phyloP scores from a whole-genome alignment of 1,140 invertebrate species.

The Habropoda laboriosa region DNA sequence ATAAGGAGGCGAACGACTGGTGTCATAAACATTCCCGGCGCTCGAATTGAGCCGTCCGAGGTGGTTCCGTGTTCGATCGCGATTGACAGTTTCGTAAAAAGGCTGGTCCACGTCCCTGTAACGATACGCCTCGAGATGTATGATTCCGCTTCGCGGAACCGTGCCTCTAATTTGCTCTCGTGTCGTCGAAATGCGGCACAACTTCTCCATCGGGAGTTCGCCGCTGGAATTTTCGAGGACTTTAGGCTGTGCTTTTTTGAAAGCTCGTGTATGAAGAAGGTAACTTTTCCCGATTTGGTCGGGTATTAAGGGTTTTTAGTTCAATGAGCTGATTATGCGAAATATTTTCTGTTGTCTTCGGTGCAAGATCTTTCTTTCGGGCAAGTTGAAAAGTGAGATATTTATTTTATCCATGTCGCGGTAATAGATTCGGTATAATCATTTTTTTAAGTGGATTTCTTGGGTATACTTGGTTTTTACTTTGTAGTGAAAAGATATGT shows the following conservation, averaged over 20 bases:
- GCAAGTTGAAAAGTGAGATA: too few relatives aligned
- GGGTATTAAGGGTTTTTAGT: too few relatives aligned
- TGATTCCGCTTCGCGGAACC: conserved; percentile 18
- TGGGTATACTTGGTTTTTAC: too few relatives aligned
- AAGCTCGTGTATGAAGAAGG: too few relatives aligned
- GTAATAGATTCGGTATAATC: too few relatives aligned
- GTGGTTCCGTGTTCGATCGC: conserved; percentile 38
- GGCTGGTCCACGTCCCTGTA: conserved; percentile 9
- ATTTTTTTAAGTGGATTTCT: too few relatives aligned
- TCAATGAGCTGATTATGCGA: too few relatives aligned
- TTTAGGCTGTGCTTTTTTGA: background rate
- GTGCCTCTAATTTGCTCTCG: conserved; percentile 37
- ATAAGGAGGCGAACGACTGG: conserved; percentile 48
- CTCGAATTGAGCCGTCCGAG: conserved; percentile 58
- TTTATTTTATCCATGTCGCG: too few relatives aligned
- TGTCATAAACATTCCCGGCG: conserved; percentile 56
- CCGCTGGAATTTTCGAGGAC: background rate
- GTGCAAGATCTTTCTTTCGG: too few relatives aligned
- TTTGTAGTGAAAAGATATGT: too few relatives aligned
- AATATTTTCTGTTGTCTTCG: too few relatives aligned
- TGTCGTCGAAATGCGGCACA: conserved; percentile 18
- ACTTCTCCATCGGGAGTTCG: background rate
- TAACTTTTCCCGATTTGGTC: background rate
- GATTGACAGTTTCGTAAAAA: conserved; percentile 62
- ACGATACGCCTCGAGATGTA: conserved; percentile 28